Conservation (phyloP, 2,797 vertebrate genomes). For the Florisuga fusca region DNA sequence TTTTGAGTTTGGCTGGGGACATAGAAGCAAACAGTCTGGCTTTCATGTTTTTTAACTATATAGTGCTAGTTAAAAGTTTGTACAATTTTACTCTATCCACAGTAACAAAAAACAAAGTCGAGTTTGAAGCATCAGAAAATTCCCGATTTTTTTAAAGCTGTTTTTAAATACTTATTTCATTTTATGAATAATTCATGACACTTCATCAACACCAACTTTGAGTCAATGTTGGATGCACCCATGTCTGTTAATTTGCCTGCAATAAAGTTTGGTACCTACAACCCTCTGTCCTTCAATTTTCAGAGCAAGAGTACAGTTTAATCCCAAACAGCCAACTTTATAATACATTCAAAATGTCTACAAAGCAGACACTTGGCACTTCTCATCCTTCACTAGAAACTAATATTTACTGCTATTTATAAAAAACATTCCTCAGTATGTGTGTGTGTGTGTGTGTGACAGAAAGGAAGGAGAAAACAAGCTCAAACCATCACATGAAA, state of each 20-base stretch:
- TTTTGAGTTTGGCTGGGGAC: neutral
- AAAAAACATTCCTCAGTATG: neutral
- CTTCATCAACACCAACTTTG: constrained; percentile 8
- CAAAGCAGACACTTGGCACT: neutral
- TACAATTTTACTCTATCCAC: neutral
- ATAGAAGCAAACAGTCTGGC: fast-evolving
- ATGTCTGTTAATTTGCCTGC: neutral
- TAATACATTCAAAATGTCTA: neutral
- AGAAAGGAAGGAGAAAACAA: neutral
- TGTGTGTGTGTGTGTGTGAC: neutral
- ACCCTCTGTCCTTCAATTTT: constrained; percentile 31
- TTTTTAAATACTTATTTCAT: neutral
- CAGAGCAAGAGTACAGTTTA: neutral
- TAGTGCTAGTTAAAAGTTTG: neutral
- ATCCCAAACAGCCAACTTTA: neutral
- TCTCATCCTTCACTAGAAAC: neutral
- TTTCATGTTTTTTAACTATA: neutral
- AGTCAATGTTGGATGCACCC: constrained; percentile 7
- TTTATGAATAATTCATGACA: neutral
- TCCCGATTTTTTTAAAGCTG: neutral
- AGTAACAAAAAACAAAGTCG: neutral
- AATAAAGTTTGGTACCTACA: neutral
- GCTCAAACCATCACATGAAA: neutral
- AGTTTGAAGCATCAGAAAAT: neutral
- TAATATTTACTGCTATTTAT: neutral